Conservation (phyloP, 2,113 vertebrate genomes). For the Columbina picui region DNA sequence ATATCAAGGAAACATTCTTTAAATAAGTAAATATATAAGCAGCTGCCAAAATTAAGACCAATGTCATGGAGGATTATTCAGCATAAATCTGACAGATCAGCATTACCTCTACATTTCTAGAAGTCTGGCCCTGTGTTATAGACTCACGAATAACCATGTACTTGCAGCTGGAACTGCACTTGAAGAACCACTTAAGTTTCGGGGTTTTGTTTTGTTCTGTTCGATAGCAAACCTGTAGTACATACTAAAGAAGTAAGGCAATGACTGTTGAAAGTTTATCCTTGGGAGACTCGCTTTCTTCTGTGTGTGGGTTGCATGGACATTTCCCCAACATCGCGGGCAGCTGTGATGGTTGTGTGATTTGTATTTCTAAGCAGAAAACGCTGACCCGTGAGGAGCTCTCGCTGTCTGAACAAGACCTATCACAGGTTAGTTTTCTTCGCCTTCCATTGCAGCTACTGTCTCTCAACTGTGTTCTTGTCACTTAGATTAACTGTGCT, state of each 20-base stretch:
- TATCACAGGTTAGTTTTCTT: constrained; percentile 53
- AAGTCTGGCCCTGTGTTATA: constrained; percentile 28
- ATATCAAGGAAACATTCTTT: constrained; percentile 34
- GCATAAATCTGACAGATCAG: constrained; percentile 3
- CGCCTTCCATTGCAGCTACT: constrained; percentile 74
- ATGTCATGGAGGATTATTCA: constrained; percentile 33
- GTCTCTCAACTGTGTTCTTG: constrained; percentile 74
- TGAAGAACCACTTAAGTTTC: constrained; percentile 50
- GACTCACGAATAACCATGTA: constrained; percentile 5
- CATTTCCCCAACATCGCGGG: constrained; percentile 72
- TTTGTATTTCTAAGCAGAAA: constrained; percentile 34
- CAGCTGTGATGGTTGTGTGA: constrained; percentile 78
- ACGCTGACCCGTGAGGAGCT: constrained; percentile 40
- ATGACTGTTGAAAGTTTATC: constrained; percentile 88
- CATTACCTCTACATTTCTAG: constrained; percentile 31
- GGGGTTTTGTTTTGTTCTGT: constrained; percentile 70
- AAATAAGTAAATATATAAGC: constrained; percentile 33
- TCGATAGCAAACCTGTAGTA: constrained; percentile 75
- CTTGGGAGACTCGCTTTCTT: constrained; percentile 40
- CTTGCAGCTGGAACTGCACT: constrained; percentile 81
- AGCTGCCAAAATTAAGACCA: constrained; percentile 71
- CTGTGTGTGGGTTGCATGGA: constrained; percentile 86
- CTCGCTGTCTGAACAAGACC: constrained; percentile 59
- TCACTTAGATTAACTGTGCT: constrained; percentile 82
- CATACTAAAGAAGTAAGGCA: constrained; percentile 81